Base-by-base conservation (phyloP, 2,797 vertebrate genomes). In the Melanotaenia trifasciata region DNA sequence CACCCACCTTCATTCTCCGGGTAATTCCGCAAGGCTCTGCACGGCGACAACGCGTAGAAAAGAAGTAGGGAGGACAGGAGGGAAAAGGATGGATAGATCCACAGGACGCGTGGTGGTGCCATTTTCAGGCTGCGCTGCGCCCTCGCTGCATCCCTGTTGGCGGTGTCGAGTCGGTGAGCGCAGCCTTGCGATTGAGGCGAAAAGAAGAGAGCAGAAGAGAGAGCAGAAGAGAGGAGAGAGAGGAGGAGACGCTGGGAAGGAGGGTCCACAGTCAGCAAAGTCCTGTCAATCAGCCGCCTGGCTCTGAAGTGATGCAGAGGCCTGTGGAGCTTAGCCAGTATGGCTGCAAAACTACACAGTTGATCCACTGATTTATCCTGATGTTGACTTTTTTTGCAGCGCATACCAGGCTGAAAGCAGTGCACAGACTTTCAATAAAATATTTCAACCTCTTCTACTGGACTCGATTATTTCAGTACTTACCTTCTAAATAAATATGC, bases 1-100 rank as follows among this genome's bases (percentile, higher is more conserved):
- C 78, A 85, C 94, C 87, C 91, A 95, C 95, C 95, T 95, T 95
- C 95, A 93, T 95, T 95, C 54, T 95, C 94, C 45, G 94, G 95
- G 85, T 95, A 95, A 94, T 92, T 95, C 93, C 95, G 76, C 85
- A 94, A 90, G 68, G 93, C 92, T 81, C 79, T 70, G 65, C 87
- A 87, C 78, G 87, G 90, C 76, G 84, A 76, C 62, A 92, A 50
- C 67, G 78, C 80, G 73, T 87, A 83, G 43, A 94, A 91, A 72
- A 94, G 60, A 40, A 94, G 87, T 56, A 92, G 88, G 70, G 83
- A 76, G 43, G 86, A 79, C 53, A 91, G 88, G 73, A 94, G 87
- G 81, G 77, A 68, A 66, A 93, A 84, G 84, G 89, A 92, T 70
- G 92, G 93, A 93, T 95, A 95, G 90, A 95, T 95, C 95, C 95